Evolutionary conservation across 2,888 invertebrate genomes (phyloP), one percentile per base, ranked within the genome.

Genomic region (Caenorhabditis imperialis): DNA sequence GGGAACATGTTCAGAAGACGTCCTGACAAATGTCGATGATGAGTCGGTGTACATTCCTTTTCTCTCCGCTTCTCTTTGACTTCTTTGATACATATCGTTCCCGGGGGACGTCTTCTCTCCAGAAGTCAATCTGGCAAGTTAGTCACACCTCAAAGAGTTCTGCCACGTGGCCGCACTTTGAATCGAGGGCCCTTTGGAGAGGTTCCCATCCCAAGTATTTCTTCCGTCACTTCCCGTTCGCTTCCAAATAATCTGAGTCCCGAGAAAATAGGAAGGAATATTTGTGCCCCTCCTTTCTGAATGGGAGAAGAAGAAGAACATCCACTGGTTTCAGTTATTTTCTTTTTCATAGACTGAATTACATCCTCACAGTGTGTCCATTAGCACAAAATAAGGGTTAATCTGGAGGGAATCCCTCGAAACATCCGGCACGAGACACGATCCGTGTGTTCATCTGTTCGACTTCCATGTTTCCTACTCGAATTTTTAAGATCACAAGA

Each of bases 1-100:
- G 65, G 65, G 65, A 65, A 65, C 55, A 62, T 30, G 7, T 30
- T 30, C 10, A 10, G 30, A 30, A 30, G 10, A 30, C 10, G 10
- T 30, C 6, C 42, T 57, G 65, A 57, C 65, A 65, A 65, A 65
- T 57, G 65, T 57, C 65, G 65, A 65, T 65, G 55, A 58, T 70
- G 70, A 61, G 61, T 37, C 25, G 60, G 54, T 62, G 45, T 61
- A 22, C 57, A 38, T 58, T 53, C 44, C 33, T 23, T 40, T 58
- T 57, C 27, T 35, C 7, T 44, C 30, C 22, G 6, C 27, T 10
- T 50, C 22, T 22, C 53, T 37, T 33, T 27, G 23, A 27, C 33
- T 48, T 18, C 8, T 38, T 50, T 53, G 53, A 53, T 54, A 54
- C 63, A 47, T 63, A 40, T 55, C 50, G 55, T 5, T 50, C 40